Evolutionary conservation across 2,797 vertebrate genomes (phyloP), one percentile per base, ranked within the genome.

Genomic region (Megalops cyprinoides): DNA sequence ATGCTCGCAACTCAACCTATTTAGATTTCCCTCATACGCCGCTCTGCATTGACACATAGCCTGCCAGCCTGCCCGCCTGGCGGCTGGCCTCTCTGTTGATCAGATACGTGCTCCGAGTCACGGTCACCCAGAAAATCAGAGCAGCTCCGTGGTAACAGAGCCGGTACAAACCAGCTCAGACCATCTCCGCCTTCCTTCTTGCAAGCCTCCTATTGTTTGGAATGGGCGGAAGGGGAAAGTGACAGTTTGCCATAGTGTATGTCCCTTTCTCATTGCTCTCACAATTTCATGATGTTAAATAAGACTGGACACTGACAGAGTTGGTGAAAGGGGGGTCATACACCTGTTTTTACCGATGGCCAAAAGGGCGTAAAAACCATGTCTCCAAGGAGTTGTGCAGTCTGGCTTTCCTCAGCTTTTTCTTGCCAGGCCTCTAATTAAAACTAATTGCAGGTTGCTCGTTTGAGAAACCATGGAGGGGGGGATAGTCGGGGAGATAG

Each of bases 361-460:
- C 14, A 37, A 20, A 73, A 71, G 62, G 23, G 49, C 48, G 60
- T 46, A 4, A 39, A 55, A n/a, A 34, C 23, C 28, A 55, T 23
- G 46, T n/a, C 48, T 71, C 62, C 6, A 31, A 31, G 18, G 65
- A 39, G 39, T 37, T 37, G 31, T 18, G 31, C 65, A 42, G 79
- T 65, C 78, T 56, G 34, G 31, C 65, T 69, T 42, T 77, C 44
- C 10, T 62, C 23, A 28, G 51, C 76, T 82, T 56, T 58, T 74
- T n/a, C n/a, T 55, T 31, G 20, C 18, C 31, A 73, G n/a, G 12
- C 15, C 34, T 39, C 14, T 78, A 78, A 80, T 83, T 76, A 79
- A 0, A 31, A 31, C 10, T 62, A 77, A 73, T 77, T n/a, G 31
- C 37, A 15, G 75, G 39, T 62, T 74, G 37, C 62, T n/a, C n/a